Evolutionary conservation across 2,797 vertebrate species (phyloP).

Genomic region (Falco rusticolus): DNA sequence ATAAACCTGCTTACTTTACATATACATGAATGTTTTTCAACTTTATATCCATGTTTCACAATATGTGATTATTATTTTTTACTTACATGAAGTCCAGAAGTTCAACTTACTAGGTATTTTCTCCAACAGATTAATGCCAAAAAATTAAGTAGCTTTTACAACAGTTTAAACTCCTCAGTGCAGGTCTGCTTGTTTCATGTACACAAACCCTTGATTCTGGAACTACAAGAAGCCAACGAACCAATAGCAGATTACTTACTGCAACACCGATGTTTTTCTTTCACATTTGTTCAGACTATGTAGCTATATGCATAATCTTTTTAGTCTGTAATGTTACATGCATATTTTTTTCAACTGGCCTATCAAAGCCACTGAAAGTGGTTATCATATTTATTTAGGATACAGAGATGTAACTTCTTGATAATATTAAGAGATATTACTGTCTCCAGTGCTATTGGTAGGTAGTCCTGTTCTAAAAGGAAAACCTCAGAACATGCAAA

Average conservation of each 20-base stretch:
- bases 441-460: background rate
- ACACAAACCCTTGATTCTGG: background rate
- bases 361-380: background rate
- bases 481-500: background rate
- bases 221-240: background rate
- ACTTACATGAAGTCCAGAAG: background rate
- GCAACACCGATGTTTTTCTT: background rate
- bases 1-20: background rate
- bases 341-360: background rate
- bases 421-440: background rate
- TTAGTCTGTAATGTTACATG: background rate
- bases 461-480: background rate
- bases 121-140: background rate
- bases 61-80: background rate
- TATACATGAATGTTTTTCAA: background rate
- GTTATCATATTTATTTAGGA: background rate
- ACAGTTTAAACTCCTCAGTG: background rate
- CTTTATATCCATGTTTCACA: background rate
- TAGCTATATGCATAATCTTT: background rate
- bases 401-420: background rate
- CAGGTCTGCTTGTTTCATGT: background rate
- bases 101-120: background rate
- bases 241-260: background rate
- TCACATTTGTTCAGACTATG: background rate
- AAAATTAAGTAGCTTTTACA: background rate